These are phyloP conservation scores for Desoria tigrina DNA, from an alignment of 2,888 invertebrate species.

Conservation along the genomic window DNA sequence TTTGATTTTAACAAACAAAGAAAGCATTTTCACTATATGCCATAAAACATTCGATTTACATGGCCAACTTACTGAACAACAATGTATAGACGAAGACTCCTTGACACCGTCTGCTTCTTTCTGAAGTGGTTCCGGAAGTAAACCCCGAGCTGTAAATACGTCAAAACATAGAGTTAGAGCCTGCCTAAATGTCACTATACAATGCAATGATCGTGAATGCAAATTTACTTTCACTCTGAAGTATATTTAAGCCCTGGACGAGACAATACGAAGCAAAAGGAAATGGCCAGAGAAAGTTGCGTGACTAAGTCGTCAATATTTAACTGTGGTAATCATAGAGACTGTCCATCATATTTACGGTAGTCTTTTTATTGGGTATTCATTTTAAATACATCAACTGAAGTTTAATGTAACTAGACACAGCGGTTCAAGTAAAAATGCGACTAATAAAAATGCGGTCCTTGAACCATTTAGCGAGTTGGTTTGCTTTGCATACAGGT, in stretches of 20 bases:
- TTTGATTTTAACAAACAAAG: too few species aligned
- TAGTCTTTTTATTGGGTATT: neutral
- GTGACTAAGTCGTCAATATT: neutral
- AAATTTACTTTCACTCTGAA: too few species aligned
- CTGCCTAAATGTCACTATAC: too few species aligned
- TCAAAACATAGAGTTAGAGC: too few species aligned
- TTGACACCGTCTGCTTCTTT: slow-evolving; percentile 14
- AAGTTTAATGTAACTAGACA: neutral
- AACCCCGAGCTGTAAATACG: slow-evolving; percentile 24
- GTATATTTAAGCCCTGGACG: too few species aligned
- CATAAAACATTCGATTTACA: too few species aligned
- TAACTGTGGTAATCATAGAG: neutral
- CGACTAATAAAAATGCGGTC: too few species aligned
- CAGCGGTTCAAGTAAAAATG: neutral
- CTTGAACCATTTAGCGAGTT: too few species aligned
- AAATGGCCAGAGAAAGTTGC: neutral
- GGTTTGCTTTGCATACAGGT: too few species aligned
- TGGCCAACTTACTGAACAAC: slow-evolving; percentile 16
- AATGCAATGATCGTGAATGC: too few species aligned
- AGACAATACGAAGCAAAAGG: too few species aligned
- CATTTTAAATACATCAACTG: neutral
- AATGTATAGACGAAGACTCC: slow-evolving; percentile 25
- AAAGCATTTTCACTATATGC: too few species aligned
- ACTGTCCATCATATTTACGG: slow-evolving; percentile 1
- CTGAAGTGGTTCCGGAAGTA: slow-evolving; percentile 19